Percentiles rank a stretch among this genome's conserved stretches.
Evolutionary conservation across 92 coral and sea anemone species (phyloP).

Genomic region (Palythoa grandis): DNA sequence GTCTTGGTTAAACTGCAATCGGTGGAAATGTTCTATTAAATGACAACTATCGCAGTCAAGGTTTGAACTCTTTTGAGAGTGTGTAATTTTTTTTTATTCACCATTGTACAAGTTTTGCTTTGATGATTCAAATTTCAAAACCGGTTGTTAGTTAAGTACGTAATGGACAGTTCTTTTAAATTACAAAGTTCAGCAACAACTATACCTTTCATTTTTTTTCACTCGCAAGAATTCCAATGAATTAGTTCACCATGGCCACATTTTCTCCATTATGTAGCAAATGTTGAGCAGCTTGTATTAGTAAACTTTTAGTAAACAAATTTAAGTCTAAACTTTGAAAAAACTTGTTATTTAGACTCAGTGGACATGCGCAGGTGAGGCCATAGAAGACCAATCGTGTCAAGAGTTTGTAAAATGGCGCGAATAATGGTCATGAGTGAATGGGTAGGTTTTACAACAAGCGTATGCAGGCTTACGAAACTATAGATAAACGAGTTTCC

Average conservation of each 20-base stretch:
- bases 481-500: neutral
- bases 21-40: neutral
- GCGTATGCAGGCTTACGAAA: slow-evolving; percentile 1
- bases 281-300: neutral
- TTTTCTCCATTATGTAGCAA: neutral
- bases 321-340: too few species aligned
- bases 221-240: neutral
- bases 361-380: neutral
- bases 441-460: neutral
- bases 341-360: neutral
- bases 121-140: neutral
- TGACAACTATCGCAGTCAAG: neutral
- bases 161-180: neutral
- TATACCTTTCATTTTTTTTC: slow-evolving; percentile 1
- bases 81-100: too few species aligned
- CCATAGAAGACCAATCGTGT: neutral
- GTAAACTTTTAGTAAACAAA: neutral
- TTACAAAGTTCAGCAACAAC: neutral
- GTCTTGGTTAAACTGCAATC: too few species aligned
- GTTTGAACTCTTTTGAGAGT: neutral
- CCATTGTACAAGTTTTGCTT: neutral
- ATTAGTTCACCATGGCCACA: neutral
- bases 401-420: slow-evolving; percentile 3
- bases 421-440: neutral
- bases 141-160: neutral